Conservation (phyloP, 2,113 vertebrate genomes). For the Xiphophorus maculatus region DNA sequence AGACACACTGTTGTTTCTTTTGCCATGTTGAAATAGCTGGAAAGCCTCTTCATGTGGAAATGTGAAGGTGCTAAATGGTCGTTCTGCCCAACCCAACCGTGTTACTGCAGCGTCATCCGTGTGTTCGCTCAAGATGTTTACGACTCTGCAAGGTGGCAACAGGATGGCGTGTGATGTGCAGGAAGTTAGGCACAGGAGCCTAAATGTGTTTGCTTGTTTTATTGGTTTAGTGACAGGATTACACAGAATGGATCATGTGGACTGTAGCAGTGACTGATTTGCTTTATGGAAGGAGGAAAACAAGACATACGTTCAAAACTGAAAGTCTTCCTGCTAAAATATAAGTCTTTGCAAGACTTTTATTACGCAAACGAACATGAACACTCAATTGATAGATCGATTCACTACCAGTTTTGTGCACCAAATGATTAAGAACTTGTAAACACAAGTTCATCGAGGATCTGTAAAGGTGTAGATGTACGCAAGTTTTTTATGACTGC, state of each 20-base stretch:
- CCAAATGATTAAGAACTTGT: too few species aligned
- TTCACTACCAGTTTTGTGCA: too few species aligned
- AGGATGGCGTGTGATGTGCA: slow-evolving; percentile 23
- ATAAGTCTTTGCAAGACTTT: too few species aligned
- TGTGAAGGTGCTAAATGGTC: slow-evolving; percentile 36
- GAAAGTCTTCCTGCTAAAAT: too few species aligned
- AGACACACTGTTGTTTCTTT: slow-evolving; percentile 43
- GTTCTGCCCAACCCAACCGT: slow-evolving; percentile 9
- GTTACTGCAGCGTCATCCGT: slow-evolving; percentile 42
- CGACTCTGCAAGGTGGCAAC: slow-evolving; percentile 18
- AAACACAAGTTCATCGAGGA: too few species aligned
- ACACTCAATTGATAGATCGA: too few species aligned
- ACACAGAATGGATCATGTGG: not conserved
- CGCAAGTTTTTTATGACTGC: too few species aligned
- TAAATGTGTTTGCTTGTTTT: not conserved
- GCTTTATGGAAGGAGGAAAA: not conserved
- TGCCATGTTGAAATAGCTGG: not conserved
- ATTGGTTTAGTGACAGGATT: slow-evolving; percentile 1
- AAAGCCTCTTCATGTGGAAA: slow-evolving; percentile 32
- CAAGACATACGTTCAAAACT: not conserved
- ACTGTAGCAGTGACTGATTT: not conserved
- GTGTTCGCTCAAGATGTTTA: slow-evolving; percentile 60
- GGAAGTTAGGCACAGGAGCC: not conserved
- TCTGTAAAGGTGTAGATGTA: too few species aligned
- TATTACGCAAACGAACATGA: too few species aligned